Base-by-base conservation (phyloP, 1,140 invertebrate genomes). In the Drosophila repletoides region DNA sequence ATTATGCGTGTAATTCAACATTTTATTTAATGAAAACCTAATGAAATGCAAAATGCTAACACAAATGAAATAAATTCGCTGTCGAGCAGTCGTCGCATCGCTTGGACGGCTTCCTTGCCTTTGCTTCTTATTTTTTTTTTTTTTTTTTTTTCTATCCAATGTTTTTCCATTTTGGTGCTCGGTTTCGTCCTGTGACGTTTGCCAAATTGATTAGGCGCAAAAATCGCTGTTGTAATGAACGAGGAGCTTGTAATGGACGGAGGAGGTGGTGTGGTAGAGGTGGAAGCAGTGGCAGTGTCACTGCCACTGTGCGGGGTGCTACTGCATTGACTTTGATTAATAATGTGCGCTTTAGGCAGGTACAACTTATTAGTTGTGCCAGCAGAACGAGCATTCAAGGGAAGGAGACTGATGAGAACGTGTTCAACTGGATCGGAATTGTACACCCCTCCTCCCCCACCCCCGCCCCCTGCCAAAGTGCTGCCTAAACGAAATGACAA, bases 1-100 rank as follows among this genome's bases (percentile, higher is more conserved):
- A 88, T 88, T 88, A 88, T 88, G 84, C 84, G 84, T 88, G 84
- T 88, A 88, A 88, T 88, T 88, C 84, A 88, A 88, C 84, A 88
- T 88, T 88, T 88, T 88, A 88, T 88, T 88, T 88, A 88, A 88
- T 88, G 84, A 88, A 88, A 88, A 88, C 77, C 74, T 88, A 88
- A 88, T 88, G 84, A 88, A 88, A 88, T 88, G 83, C 83, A 88
- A 88, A 88, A 88, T 86, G 80, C 80, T 86, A 86, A 86, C 75
- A 87, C 84, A 88, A 88, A 88, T 88, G 84, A 88, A 88, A 88
- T 88, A 88, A 88, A 88, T 88, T 87, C 63, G 59, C 53, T 61
- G 61, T 73, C 67, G 68, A 80, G 59, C 51, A 63, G 45, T 55
- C 63, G 64, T 74, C 48, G 65, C 26, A 59, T 59, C 53, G 40